These are phyloP conservation scores for Montipora efflorescens DNA, from an alignment of 64 coral and sea anemone genomes.

Conservation along the genomic window DNA sequence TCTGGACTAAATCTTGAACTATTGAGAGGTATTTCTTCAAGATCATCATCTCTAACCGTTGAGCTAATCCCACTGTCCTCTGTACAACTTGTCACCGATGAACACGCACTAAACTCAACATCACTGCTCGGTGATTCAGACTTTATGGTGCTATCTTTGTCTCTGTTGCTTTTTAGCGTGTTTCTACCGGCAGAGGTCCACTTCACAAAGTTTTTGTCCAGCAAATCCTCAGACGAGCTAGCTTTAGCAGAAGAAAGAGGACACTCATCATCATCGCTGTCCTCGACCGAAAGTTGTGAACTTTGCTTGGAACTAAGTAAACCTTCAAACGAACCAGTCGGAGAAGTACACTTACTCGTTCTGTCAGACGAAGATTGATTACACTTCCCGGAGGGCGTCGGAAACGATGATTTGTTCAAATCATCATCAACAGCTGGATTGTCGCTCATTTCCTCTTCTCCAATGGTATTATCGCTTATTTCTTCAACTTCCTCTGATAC, in stretches of 20 bases:
- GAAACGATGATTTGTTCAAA: no score
- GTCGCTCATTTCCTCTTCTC: not conserved
- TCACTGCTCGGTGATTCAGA: conserved; percentile 93
- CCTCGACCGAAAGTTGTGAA: not conserved
- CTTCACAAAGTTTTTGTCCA: conserved; percentile 43
- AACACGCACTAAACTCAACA: conserved; percentile 87
- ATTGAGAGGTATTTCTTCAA: conserved; percentile 92
- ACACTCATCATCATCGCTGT: conserved; percentile 33
- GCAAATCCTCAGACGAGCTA: not conserved
- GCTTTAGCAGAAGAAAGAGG: not conserved
- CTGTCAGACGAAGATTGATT: not conserved
- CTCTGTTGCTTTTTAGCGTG: conserved; percentile 2
- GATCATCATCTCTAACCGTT: conserved; percentile 87
- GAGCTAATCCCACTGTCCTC: conserved; percentile 94
- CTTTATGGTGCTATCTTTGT: conserved; percentile 55
- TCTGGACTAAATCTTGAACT: conserved; percentile 66
- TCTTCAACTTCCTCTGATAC: not conserved
- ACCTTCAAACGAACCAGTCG: conserved; percentile 6
- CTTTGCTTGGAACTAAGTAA: not conserved
- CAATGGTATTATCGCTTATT: not conserved
- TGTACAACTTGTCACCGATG: conserved; percentile 84
- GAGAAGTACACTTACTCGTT: not conserved
- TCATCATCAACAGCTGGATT: not conserved
- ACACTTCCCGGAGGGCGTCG: not conserved
- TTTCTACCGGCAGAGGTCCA: conserved; percentile 11